These are phyloP conservation scores for Magallana angulata DNA, from an alignment of 1,140 invertebrate genomes.

Conservation along the genomic window DNA sequence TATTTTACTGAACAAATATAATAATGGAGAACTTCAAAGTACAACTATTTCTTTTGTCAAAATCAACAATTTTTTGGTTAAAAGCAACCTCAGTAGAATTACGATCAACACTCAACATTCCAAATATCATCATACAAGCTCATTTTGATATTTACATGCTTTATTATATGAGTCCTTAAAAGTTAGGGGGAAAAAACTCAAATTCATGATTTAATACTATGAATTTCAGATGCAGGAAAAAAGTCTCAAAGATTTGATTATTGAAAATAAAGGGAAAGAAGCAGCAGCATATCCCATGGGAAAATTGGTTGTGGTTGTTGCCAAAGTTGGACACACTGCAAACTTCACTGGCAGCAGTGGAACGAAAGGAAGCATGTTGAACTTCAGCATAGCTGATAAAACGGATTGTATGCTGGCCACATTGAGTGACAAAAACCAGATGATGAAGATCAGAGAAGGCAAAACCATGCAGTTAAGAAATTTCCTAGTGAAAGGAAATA, in stretches of 20 bases:
- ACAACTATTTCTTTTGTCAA: no score
- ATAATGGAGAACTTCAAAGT: no score
- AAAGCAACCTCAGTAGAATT: no score
- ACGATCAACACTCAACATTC: no score
- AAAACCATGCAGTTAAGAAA: not conserved
- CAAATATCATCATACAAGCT: no score
- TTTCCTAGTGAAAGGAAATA: not conserved
- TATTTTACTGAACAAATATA: no score
- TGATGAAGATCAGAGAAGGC: not conserved
- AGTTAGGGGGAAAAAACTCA: not conserved
- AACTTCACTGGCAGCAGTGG: not conserved
- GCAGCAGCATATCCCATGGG: not conserved
- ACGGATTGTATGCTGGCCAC: not conserved
- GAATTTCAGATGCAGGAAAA: constrained; percentile 31
- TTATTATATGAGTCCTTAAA: no score
- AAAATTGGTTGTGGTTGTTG: not conserved
- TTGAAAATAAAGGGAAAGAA: not conserved
- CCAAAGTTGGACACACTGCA: constrained; percentile 26
- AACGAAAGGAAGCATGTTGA: not conserved
- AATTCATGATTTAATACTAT: no score
- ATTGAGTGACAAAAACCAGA: not conserved
- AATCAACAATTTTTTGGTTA: no score
- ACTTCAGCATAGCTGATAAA: constrained; percentile 32
- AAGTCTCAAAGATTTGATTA: not conserved
- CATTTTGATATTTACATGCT: no score